phyloP scores from a whole-genome alignment of 2,888 invertebrate genomes.

The Tinea trinotella region DNA sequence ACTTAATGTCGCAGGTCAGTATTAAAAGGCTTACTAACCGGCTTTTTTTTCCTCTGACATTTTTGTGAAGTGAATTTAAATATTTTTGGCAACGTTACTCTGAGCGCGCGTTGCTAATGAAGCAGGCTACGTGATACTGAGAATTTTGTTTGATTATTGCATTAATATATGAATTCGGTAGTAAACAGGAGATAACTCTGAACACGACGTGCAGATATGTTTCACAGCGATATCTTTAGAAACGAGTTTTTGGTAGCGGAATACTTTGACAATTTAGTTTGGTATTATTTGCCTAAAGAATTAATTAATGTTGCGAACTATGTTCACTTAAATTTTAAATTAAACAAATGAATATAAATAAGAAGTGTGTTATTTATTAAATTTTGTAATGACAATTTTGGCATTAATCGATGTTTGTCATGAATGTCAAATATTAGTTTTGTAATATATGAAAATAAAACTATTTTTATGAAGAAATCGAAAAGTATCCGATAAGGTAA shows the following conservation, averaged over 20 bases:
- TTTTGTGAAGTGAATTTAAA: neutral
- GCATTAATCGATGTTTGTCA: neutral
- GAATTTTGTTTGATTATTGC: conserved; percentile 2
- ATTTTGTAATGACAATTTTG: neutral
- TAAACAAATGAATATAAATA: neutral
- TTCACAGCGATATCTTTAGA: neutral
- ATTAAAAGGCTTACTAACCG: neutral
- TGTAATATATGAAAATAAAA: conserved; percentile 20
- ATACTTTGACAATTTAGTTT: conserved; percentile 7
- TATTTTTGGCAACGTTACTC: neutral
- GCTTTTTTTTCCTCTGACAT: conserved; percentile 9
- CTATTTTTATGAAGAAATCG: conserved; percentile 1
- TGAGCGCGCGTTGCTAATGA: neutral
- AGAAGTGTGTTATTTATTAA: neutral
- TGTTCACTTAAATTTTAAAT: neutral
- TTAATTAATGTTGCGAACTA: neutral
- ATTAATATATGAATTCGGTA: conserved; percentile 13
- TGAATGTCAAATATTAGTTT: neutral
- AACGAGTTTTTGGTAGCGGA: conserved; percentile 7
- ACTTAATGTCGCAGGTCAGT: neutral
- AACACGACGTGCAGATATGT: conserved; percentile 4
- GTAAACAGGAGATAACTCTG: neutral
- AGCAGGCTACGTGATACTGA: conserved; percentile 3
- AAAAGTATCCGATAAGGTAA: too few species aligned
- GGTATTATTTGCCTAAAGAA: neutral